Percentiles rank a stretch among this genome's conserved stretches.
Conservation (phyloP, 2,113 vertebrate genomes). For the Atherinomorus stipes region DNA sequence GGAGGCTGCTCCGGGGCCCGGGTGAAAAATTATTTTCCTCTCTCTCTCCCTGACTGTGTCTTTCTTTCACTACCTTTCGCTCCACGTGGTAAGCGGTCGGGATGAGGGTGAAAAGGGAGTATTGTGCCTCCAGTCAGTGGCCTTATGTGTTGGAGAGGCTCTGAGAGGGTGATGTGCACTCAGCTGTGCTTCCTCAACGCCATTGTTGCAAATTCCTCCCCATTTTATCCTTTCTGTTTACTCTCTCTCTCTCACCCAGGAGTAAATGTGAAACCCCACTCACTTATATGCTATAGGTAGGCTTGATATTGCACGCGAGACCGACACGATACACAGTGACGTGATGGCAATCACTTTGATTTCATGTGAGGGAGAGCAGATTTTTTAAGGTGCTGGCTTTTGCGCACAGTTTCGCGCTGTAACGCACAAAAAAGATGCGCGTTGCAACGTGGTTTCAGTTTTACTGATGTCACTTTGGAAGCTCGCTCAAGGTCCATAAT, state of each 20-base stretch:
- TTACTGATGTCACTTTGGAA: constrained; percentile 13
- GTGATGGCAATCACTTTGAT: too few relatives aligned
- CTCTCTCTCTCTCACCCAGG: constrained; percentile 50
- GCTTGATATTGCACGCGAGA: not conserved
- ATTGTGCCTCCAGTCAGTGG: constrained; percentile 78
- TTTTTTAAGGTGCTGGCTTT: constrained; percentile 13
- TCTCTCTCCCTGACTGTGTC: constrained; percentile 38
- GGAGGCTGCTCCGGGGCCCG: constrained; percentile 38
- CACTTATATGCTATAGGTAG: not conserved
- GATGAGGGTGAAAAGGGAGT: constrained; percentile 73
- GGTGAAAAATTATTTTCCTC: constrained; percentile 61
- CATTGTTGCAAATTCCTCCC: constrained; percentile 83
- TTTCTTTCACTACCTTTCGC: constrained; percentile 60
- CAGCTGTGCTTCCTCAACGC: constrained; percentile 77
- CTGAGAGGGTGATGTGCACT: constrained; percentile 78
- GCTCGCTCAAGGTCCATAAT: not conserved
- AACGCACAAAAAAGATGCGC: not conserved
- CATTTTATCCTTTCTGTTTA: constrained; percentile 66
- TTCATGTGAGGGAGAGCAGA: not conserved
- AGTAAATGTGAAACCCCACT: not conserved
- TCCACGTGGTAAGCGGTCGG: constrained; percentile 76
- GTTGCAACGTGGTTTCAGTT: not conserved
- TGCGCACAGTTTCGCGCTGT: not conserved
- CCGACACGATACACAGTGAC: too few relatives aligned
- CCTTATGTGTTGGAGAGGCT: constrained; percentile 76